A percentile compares a stretch with the other conserved stretches of the same genome.
Conservation (phyloP, 1,140 invertebrate genomes). For the Gryon sp. region DNA sequence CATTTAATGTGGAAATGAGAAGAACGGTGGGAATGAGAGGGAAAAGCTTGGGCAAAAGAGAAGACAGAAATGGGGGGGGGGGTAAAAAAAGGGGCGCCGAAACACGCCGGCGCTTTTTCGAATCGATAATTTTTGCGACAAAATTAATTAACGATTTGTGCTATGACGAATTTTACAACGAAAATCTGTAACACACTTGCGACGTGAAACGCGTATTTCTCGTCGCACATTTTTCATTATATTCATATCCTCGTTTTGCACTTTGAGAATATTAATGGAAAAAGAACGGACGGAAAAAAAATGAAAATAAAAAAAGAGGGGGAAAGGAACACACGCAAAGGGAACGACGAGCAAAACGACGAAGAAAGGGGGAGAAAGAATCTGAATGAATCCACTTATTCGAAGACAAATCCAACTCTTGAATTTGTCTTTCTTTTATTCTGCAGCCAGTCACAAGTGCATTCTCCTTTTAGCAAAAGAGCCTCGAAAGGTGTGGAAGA, state of each 20-base stretch:
- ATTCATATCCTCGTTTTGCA: slow-evolving; percentile 60
- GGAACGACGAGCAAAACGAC: slow-evolving; percentile 21
- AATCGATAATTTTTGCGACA: slow-evolving; percentile 44
- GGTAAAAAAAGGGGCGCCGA: background rate
- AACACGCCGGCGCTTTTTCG: slow-evolving; percentile 5
- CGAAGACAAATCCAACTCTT: slow-evolving; percentile 66
- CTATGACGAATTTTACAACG: slow-evolving; percentile 37
- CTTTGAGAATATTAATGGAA: slow-evolving; percentile 62
- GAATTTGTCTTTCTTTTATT: slow-evolving; percentile 67
- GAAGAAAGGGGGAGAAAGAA: slow-evolving; percentile 45
- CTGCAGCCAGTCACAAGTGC: slow-evolving; percentile 64
- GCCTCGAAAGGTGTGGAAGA: slow-evolving; percentile 55
- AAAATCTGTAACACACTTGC: slow-evolving; percentile 44
- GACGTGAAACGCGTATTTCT: slow-evolving; percentile 37
- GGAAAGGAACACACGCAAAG: background rate
- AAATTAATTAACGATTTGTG: slow-evolving; percentile 59
- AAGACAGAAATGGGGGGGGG: background rate
- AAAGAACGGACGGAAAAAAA: background rate
- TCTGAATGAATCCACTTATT: slow-evolving; percentile 65
- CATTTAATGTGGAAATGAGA: slow-evolving; percentile 37
- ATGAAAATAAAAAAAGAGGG: slow-evolving; percentile 2
- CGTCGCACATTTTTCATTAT: slow-evolving; percentile 59
- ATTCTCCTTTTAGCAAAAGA: slow-evolving; percentile 64
- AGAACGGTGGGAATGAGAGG: slow-evolving; percentile 37
- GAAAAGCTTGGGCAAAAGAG: background rate